A percentile compares a stretch with the other conserved stretches of the same genome.
These are phyloP conservation scores for Hydrotaea diabolus DNA, from an alignment of 2,888 invertebrate genomes.

Conservation along the genomic window DNA sequence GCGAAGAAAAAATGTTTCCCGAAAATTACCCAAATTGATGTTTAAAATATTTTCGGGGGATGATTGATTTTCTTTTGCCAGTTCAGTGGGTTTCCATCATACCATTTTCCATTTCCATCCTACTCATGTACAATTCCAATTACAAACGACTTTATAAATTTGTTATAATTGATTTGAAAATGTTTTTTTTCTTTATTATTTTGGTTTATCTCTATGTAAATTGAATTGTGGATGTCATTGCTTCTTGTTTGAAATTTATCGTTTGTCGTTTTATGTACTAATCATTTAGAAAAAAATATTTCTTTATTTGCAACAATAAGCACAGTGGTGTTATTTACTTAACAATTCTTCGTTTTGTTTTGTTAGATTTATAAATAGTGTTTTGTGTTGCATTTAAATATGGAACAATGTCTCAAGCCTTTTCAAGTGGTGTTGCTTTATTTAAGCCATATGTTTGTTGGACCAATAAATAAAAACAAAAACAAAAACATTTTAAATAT, in stretches of 20 bases:
- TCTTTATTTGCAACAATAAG: constrained; percentile 17
- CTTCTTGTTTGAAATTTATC: constrained; percentile 25
- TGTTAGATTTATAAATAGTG: background rate
- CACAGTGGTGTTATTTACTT: constrained; percentile 11
- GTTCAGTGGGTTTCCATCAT: too few species aligned
- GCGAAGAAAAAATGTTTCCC: too few species aligned
- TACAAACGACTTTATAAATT: too few species aligned
- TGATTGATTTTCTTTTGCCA: too few species aligned
- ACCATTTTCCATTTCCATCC: too few species aligned
- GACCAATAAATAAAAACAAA: too few species aligned
- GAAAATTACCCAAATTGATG: too few species aligned
- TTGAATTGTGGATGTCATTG: constrained; percentile 37
- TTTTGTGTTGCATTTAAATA: constrained; percentile 19
- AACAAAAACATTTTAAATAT: background rate
- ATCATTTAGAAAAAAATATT: constrained; percentile 12
- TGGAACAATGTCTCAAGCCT: constrained; percentile 29
- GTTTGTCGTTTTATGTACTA: constrained; percentile 14
- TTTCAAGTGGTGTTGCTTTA: background rate
- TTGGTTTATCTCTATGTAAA: constrained; percentile 15
- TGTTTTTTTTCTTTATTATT: constrained; percentile 33
- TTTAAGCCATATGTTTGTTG: too few species aligned
- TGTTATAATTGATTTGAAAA: constrained; percentile 10
- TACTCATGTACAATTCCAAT: too few species aligned
- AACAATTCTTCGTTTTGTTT: constrained; percentile 16
- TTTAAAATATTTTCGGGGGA: too few species aligned